Base-by-base conservation (phyloP, 2,797 vertebrate genomes). In the Catostomus latipinnis region DNA sequence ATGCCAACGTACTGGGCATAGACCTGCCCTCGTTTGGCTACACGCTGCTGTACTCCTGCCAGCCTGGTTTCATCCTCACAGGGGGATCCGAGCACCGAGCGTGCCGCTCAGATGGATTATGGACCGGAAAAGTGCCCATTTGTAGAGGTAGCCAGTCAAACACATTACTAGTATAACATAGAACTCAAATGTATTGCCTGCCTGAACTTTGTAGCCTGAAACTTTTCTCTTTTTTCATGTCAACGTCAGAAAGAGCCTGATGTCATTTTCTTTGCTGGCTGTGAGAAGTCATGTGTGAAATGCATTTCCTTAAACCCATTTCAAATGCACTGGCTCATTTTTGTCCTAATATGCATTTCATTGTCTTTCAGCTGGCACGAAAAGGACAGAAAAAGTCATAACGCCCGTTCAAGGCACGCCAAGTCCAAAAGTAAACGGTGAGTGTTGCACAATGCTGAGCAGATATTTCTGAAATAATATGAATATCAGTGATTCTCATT, bases 61-160 rank as follows among this genome's bases (percentile, higher is more conserved):
- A 99, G 90, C 91, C 94, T 67, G 96, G 97, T 80, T 98, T 95
- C 89, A 95, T 98, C 88, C 92, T 99, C 86, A 95, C 96, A 0
- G 97, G 97, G 84, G 97, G 97, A 70, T 98, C 97, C 13, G 97
- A 99, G 89, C 97, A 99, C 80, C 94, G 97, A 74, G 96, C 96
- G 43, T 99, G 97, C 89, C 94, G 95, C 83, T 95, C 97, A 52
- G 97, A 98, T 65, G 94, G 96, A 84, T 98, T 97, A 45, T 99
- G 97, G 97, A 97, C 96, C 60, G 97, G 97, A 83, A 99, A 99
- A 90, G 95, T 98, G 90, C 97, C 97, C 66, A 91, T 99, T 80
- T 99, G 97, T 93, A 94, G 96, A 96, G 96, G 97, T 97, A 93
- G 8, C 49, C 14, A 58, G 58, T 12, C 57, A 3, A 43, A 22